Evolutionary conservation across 2,888 invertebrate genomes (phyloP), one percentile per base, ranked within the genome.

Genomic region (Molanna angustata): DNA sequence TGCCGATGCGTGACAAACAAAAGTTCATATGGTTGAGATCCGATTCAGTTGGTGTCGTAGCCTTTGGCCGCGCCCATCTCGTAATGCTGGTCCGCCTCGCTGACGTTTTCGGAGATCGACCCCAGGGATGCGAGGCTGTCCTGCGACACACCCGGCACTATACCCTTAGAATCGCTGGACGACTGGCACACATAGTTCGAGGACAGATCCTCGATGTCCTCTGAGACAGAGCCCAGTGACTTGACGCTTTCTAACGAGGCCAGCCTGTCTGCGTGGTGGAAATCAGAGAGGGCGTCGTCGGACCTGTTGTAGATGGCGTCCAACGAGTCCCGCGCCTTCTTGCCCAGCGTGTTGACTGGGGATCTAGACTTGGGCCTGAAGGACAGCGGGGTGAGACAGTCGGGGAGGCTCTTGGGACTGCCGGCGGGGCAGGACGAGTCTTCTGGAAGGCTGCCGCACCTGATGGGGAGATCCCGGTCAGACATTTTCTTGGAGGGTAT

Each of bases 91-190:
- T 46, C 44, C 1, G n/a, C 16, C 19, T 56, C 56, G 17, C 37
- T 48, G 4, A 22, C 49, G 2, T 35, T 49, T 54, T 77, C 76
- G 0, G 69, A 72, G 0, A 76, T 75, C 0, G 76, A 76, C 39
- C 76, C 76, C 2, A 76, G 35, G 0, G 76, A 76, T 69, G 76
- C 73, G 0, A 77, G 61, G 45, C 76, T 76, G 50, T 77, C 77
- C 18, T 76, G 76, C 0, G 76, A 76, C 0, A 69, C 70, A 4
- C 76, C 61, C 0, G 75, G 54, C 39, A 76, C 76, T 6, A 37
- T 6, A 2, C 71, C 65, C 57, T 76, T 60, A 0, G 73, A 75
- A 42, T 77, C 76, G 0, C 70, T 60, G 0, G 76, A 77, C 1
- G 74, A 71, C 13, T 37, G 42, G 35, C 42, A 50, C 33, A 41